Conservation (phyloP, 2,113 vertebrate species). For the Equus quagga region DNA sequence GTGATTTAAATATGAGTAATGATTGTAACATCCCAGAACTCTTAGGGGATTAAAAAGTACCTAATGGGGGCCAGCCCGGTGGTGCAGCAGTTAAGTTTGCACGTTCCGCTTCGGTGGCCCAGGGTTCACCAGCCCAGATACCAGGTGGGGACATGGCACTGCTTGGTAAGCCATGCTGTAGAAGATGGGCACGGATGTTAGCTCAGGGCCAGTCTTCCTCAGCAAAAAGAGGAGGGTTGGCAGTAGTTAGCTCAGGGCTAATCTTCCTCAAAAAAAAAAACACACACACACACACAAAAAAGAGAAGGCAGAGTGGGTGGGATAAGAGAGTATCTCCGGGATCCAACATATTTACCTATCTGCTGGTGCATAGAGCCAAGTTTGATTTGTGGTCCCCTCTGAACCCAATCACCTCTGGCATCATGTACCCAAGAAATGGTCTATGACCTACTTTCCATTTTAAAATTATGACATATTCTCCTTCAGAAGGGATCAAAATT, state of each 20-base stretch:
- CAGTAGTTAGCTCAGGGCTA: no score
- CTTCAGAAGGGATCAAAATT: background rate
- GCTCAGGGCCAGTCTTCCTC: no score
- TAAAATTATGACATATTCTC: background rate
- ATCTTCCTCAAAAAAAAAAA: no score
- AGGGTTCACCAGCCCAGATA: no score
- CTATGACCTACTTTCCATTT: background rate
- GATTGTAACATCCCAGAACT: background rate
- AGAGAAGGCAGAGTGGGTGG: background rate
- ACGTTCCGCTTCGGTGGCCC: no score
- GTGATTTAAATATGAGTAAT: conserved; percentile 10
- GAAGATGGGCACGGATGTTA: no score
- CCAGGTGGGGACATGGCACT: no score
- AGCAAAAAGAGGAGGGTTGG: no score
- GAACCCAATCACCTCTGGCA: background rate
- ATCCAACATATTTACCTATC: background rate
- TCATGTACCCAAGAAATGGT: background rate
- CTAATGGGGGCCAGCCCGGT: no score
- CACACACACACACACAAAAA: background rate
- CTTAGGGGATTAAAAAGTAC: background rate
- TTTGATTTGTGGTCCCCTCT: background rate
- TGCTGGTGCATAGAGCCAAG: background rate
- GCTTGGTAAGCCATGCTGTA: no score
- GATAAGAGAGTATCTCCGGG: background rate
- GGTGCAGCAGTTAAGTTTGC: no score